These are phyloP conservation scores for Heliconius melpomene DNA, from an alignment of 1,140 invertebrate genomes.

Conservation along the genomic window DNA sequence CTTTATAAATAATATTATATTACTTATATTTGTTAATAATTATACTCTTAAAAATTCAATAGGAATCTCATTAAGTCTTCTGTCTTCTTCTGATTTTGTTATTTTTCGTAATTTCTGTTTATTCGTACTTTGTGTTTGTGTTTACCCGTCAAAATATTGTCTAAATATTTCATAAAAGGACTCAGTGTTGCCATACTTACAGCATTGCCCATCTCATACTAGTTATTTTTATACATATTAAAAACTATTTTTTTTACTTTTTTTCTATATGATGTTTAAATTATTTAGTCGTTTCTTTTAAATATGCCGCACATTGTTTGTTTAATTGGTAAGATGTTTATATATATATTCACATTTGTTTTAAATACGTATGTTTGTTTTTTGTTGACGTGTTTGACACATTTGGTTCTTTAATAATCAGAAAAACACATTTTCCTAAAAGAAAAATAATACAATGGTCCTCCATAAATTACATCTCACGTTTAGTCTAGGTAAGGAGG, in stretches of 20 bases:
- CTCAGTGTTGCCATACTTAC: background rate
- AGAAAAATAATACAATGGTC: too few species aligned
- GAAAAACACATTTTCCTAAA: too few species aligned
- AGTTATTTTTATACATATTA: background rate
- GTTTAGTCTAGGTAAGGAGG: too few species aligned
- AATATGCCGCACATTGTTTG: background rate
- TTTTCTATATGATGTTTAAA: background rate
- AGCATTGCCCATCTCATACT: background rate
- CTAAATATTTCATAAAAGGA: background rate
- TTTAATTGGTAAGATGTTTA: background rate
- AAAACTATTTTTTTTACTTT: background rate
- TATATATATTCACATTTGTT: background rate
- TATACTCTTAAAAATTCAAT: too few species aligned
- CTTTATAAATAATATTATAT: too few species aligned
- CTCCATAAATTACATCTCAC: too few species aligned
- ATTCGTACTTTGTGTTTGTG: too few species aligned
- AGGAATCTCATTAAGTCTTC: too few species aligned
- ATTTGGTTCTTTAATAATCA: too few species aligned
- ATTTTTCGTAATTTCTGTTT: too few species aligned
- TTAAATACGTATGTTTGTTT: background rate
- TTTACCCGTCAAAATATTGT: background rate
- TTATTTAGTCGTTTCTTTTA: background rate
- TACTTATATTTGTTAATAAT: too few species aligned
- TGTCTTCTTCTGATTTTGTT: too few species aligned
- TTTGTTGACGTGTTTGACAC: background rate